Evolutionary conservation across 2,888 invertebrate genomes (phyloP), one percentile per base, ranked within the genome.

Genomic region (Dysmachus trigonus): DNA sequence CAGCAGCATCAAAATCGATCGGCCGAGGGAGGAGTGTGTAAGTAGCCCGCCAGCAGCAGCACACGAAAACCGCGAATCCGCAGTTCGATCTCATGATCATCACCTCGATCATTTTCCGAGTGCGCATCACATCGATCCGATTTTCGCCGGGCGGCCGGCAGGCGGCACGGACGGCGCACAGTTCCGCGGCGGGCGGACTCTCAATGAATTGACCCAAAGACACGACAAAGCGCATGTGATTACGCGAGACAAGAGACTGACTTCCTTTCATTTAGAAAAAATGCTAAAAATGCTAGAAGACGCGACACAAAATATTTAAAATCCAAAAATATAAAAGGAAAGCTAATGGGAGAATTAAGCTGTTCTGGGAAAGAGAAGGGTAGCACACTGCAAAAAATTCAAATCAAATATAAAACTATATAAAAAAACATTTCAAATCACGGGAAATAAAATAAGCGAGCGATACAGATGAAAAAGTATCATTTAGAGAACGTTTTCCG

Each of bases 191-290:
- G 22, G 27, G 62, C 13, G 31, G 51, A 74, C 15, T 18, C 51
- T 47, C 85, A 89, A 89, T 90, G 91, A 91, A 91, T 91, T 90
- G 90, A 90, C 91, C 91, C 91, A 91, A 91, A 92, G 91, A 91
- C 91, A 72, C 27, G 41, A 62, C 76, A 79, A 77, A 77, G 41
- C 71, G 53, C 77, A 77, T 77, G 77, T 85, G 77, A 77, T 87
- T 87, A 87, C 87, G 88, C 88, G 88, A 88, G 90, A 89, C 89
- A 89, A 90, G 91, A 91, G 91, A 92, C 91, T 91, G 91, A 92
- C 90, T 89, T 90, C 91, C 90, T 91, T 92, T 91, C 90, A 91
- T 90, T 89, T 88, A 76, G 73, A 84, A 53, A 22, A 53, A 81
- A 81, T 10, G 13, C 10, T 27, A 18, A 51, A 81, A 81, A 53